Evolutionary conservation across 2,113 vertebrate species (phyloP), one percentile per base, ranked within the genome.

Genomic region (Pholis gunnellus): DNA sequence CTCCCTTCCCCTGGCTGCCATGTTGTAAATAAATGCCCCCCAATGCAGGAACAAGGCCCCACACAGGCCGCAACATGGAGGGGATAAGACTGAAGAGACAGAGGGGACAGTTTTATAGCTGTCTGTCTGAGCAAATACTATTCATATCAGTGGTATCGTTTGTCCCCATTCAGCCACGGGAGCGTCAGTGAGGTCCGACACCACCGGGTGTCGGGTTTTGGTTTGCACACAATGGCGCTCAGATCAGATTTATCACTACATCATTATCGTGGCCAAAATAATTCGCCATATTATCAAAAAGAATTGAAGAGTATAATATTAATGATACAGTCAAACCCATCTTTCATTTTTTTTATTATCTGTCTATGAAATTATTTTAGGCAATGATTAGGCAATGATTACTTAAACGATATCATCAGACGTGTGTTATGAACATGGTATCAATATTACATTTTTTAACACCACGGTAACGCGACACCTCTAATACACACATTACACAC

Each of bases 1-100:
- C 40, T 64, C 59, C 34, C 64, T 79, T 40, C 25, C 54, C 69
- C 73, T 78, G 75, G n/a, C 44, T 60, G 71, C 59, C 57, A 63
- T 72, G 79, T 54, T 83, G 78, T 89, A 83, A 87, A 81, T 61
- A 77, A 85, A 80, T 59, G 57, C 22, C 76, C 36, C 20, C 46
- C 46, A 15, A 48, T 18, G 46, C 7, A 54, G 17, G 46, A 29
- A 22, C 75, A 29, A 63, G 65, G 36, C 27, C 73, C 65, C 75
- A 65, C 79, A 83, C 68, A 83, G 18, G 59, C 63, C 8, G 20
- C 27, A 64, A 72, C 77, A 65, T 17, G 36, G 9, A 48, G 56
- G 44, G 38, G 38, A 36, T 1, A 5, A 36, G 20, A 38, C 18
- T 5, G 48, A 13, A 57, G 54, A 7, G 61, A 69, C 57, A 66